phyloP scores from a whole-genome alignment of 2,797 vertebrate genomes.

The Cyprinella venusta region DNA sequence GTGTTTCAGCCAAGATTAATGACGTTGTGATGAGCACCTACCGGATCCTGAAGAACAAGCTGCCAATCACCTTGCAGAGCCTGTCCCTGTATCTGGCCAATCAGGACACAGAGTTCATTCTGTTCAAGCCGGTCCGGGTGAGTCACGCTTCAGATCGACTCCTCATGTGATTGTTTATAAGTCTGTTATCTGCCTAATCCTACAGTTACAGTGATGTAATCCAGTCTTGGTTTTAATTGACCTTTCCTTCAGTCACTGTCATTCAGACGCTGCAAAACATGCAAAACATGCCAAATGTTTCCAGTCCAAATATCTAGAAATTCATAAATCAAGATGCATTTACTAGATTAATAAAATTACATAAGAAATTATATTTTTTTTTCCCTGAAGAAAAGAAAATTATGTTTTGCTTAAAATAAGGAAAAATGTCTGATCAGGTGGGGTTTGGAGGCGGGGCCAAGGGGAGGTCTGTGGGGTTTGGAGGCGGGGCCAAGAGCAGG shows the following conservation, averaged over 20 bases:
- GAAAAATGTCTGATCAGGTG: too few relatives aligned
- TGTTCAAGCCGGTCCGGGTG: constrained; percentile 98
- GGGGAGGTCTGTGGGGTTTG: too few relatives aligned
- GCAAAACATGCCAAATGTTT: too few relatives aligned
- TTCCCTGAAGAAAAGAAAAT: too few relatives aligned
- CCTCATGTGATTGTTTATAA: too few relatives aligned
- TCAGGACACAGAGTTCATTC: constrained; percentile 96
- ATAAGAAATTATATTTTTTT: too few relatives aligned
- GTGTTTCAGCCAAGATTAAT: constrained; percentile 88
- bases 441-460: too few relatives aligned
- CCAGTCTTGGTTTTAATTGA: neutral
- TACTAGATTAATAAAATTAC: too few relatives aligned
- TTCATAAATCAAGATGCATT: neutral
- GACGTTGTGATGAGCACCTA: constrained; percentile 92
- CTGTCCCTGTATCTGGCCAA: constrained; percentile 97
- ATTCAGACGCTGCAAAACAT: neutral
- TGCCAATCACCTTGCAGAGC: constrained; percentile 91
- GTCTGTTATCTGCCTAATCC: neutral
- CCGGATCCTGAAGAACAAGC: constrained; percentile 92
- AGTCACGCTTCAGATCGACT: constrained; percentile 65
- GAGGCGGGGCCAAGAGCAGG: too few relatives aligned
- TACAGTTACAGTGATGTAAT: too few relatives aligned
- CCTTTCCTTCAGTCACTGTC: neutral
- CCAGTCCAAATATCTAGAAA: too few relatives aligned
- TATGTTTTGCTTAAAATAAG: too few relatives aligned